Percentiles rank a stretch among this genome's conserved stretches.
Conservation (phyloP, 2,888 invertebrate genomes). For the Caenorhabditis doughertyi region DNA sequence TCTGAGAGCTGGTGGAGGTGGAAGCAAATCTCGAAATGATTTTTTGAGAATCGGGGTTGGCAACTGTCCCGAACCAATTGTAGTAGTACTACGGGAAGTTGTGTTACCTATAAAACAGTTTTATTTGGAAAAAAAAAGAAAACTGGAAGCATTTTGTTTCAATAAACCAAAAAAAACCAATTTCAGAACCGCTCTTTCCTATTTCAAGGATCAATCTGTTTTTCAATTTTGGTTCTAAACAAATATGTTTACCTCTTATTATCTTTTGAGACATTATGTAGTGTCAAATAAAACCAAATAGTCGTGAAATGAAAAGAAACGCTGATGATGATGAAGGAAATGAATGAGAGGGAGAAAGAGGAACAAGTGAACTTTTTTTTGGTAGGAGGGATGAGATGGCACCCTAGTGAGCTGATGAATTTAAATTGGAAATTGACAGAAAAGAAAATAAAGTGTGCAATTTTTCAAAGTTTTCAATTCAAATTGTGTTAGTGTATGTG, state of each 20-base stretch:
- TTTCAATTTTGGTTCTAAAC: conserved; percentile 16
- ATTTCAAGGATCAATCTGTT: conserved; percentile 35
- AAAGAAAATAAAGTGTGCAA: conserved; percentile 17
- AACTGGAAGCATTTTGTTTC: neutral
- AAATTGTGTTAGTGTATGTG: conserved; percentile 13
- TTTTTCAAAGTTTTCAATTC: conserved; percentile 39
- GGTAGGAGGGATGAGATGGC: neutral
- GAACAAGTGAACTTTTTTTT: conserved; percentile 20
- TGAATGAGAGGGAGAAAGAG: conserved; percentile 7
- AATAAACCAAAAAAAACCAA: conserved; percentile 8
- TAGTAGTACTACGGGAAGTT: conserved; percentile 51
- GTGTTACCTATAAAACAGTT: conserved; percentile 45
- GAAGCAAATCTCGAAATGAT: conserved; percentile 55
- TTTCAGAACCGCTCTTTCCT: neutral
- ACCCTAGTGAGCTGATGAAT: conserved; percentile 13
- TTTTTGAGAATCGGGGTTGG: conserved; percentile 56
- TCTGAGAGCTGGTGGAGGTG: conserved; percentile 44
- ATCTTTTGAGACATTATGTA: conserved; percentile 42
- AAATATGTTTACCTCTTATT: conserved; percentile 56
- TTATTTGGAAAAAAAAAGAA: neutral
- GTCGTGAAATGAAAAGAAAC: neutral
- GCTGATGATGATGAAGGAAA: conserved; percentile 12
- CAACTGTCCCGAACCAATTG: conserved; percentile 19
- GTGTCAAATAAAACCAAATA: conserved; percentile 19
- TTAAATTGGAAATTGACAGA: conserved; percentile 32